Evolutionary conservation across 2,888 invertebrate genomes (phyloP).

Genomic region (Dolichomitus sp.): DNA sequence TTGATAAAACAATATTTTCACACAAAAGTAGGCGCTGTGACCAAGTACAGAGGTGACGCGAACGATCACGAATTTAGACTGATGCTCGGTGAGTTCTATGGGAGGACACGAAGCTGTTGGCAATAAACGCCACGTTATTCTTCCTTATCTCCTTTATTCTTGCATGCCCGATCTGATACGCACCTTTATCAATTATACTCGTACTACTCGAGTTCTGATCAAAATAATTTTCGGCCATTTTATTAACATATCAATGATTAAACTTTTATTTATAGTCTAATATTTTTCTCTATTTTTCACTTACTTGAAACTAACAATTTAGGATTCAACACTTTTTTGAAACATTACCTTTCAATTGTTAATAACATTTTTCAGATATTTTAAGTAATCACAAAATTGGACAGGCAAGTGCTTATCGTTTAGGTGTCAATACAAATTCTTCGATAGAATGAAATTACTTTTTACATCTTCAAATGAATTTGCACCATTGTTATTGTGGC

Average conservation of each 20-base stretch:
- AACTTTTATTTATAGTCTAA: background rate
- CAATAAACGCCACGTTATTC: background rate
- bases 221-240: background rate
- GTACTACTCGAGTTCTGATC: background rate
- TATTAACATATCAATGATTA: background rate
- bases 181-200: slow-evolving; percentile 19
- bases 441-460: background rate
- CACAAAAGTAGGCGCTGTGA: background rate
- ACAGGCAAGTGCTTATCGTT: background rate
- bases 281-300: background rate
- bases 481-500: slow-evolving; percentile 18
- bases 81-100: background rate
- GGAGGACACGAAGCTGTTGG: background rate
- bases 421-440: background rate
- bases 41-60: slow-evolving; percentile 11
- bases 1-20: slow-evolving; percentile 6
- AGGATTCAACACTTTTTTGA: background rate
- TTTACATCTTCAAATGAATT: background rate
- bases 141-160: slow-evolving; percentile 31
- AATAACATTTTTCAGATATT: too few relatives aligned
- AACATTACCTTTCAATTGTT: background rate
- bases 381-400: background rate
- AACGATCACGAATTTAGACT: slow-evolving; percentile 33
- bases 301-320: background rate
- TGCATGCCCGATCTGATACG: slow-evolving; percentile 53